A percentile compares a stretch with the other conserved stretches of the same genome.
phyloP scores from a whole-genome alignment of 2,797 vertebrate genomes.

The Hypotaenidia okinawae region DNA sequence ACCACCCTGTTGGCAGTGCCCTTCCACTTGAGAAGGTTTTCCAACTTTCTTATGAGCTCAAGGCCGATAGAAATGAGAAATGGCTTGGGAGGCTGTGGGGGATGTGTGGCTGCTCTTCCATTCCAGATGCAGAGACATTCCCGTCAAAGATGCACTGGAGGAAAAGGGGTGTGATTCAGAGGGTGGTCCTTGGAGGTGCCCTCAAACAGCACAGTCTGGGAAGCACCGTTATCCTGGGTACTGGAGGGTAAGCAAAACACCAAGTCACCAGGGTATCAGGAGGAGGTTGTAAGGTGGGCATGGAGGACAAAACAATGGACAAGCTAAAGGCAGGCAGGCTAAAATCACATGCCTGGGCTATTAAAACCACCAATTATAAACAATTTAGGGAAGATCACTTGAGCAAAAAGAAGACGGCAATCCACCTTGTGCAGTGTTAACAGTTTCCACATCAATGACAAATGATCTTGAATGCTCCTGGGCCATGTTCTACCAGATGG shows the following conservation, averaged over 20 bases:
- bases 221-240: too few relatives aligned
- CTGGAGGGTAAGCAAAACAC: not conserved
- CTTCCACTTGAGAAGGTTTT: not conserved
- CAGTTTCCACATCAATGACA: not conserved
- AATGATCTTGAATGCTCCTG: not conserved
- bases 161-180: not conserved
- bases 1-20: not conserved
- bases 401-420: not conserved
- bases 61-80: not conserved
- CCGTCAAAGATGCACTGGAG: not conserved
- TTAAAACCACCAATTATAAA: not conserved
- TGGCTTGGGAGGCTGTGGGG: not conserved
- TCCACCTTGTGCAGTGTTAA: not conserved
- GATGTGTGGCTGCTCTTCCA: accelerated
- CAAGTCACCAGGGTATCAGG: too few relatives aligned
- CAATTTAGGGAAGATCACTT: not conserved
- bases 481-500: not conserved
- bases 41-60: not conserved
- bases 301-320: not conserved
- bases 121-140: accelerated
- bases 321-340: not conserved
- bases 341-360: not conserved
- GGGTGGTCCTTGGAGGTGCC: not conserved
- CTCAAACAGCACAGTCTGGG: not conserved
- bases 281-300: not conserved